phyloP scores from a whole-genome alignment of 2,113 vertebrate species.

The Camelus dromedarius region DNA sequence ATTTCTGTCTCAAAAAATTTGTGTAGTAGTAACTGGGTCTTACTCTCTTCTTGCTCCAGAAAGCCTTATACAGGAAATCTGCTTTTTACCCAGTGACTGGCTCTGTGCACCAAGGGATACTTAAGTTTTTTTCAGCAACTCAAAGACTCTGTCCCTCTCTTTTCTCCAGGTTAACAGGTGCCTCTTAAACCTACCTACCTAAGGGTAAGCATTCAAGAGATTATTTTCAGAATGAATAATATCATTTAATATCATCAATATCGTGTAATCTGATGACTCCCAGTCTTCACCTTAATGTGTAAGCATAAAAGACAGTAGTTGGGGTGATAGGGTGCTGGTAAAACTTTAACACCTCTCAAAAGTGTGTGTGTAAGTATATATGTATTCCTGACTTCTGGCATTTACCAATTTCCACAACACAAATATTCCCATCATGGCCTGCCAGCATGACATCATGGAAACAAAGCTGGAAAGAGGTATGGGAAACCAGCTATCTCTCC shows the following conservation, averaged over 20 bases:
- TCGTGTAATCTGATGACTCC: neutral
- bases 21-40: neutral
- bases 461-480: neutral
- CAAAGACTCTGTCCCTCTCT: neutral
- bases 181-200: neutral
- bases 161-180: neutral
- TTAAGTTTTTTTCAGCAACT: conserved; percentile 7
- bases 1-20: neutral
- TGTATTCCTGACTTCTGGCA: neutral
- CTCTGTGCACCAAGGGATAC: neutral
- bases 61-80: neutral
- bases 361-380: neutral
- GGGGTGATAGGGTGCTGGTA: neutral
- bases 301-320: neutral
- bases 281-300: neutral
- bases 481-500: neutral
- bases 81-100: neutral
- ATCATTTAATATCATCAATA: neutral
- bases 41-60: neutral
- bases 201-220: neutral
- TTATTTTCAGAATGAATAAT: neutral
- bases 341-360: neutral
- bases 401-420: neutral
- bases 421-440: neutral
- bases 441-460: neutral